phyloP scores from a whole-genome alignment of 23 tunicate genomes.

The Phallusia fumigata region DNA sequence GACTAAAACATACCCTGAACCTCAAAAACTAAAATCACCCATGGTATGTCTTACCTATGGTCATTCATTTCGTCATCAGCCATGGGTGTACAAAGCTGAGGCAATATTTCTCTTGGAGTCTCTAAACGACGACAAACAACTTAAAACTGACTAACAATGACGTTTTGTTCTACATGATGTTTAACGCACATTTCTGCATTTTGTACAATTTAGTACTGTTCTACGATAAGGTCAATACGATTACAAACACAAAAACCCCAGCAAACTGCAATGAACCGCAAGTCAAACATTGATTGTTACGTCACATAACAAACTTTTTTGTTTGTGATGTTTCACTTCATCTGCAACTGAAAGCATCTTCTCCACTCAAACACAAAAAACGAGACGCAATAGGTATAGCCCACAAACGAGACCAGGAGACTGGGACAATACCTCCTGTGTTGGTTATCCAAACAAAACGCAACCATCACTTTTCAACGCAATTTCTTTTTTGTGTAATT shows the following conservation, averaged over 20 bases:
- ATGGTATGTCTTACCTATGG: slow-evolving; percentile 40
- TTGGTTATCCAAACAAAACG: slow-evolving; percentile 11
- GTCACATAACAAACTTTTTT: not conserved
- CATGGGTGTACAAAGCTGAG: slow-evolving; percentile 39
- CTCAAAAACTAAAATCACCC: not conserved
- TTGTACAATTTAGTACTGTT: too few species aligned
- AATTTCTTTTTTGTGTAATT: not conserved
- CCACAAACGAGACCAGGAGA: not conserved
- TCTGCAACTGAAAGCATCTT: not conserved
- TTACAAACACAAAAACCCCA: too few species aligned
- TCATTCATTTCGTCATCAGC: slow-evolving; percentile 46
- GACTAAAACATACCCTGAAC: not conserved
- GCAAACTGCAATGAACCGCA: not conserved
- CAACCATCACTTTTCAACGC: not conserved
- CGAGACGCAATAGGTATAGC: not conserved
- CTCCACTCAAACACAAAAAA: not conserved
- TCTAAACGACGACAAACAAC: slow-evolving; percentile 32
- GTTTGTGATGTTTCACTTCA: not conserved
- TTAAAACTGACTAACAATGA: not conserved
- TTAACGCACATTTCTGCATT: not conserved
- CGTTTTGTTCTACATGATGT: not conserved
- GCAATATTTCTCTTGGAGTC: slow-evolving; percentile 61
- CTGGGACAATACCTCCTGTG: not conserved
- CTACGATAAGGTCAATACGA: too few species aligned
- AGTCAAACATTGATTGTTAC: not conserved